A percentile compares a stretch with the other conserved stretches of the same genome.
These are phyloP conservation scores for Mesitornis unicolor DNA, from an alignment of 2,113 vertebrate genomes.

Conservation along the genomic window DNA sequence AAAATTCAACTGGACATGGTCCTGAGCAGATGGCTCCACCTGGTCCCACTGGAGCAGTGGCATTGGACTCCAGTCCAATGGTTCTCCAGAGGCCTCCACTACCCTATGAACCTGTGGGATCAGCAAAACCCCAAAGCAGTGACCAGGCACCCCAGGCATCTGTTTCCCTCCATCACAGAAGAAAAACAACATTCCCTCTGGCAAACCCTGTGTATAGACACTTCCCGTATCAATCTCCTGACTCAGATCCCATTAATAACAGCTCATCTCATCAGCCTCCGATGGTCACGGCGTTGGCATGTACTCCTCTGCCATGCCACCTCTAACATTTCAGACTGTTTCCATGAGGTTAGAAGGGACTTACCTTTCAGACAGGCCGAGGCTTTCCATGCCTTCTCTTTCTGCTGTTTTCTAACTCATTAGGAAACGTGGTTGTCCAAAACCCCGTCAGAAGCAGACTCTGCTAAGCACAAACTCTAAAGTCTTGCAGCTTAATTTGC, in stretches of 20 bases:
- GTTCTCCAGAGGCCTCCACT: neutral
- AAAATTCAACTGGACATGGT: neutral
- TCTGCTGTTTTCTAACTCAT: neutral
- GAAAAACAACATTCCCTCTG: neutral
- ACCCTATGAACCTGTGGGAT: neutral
- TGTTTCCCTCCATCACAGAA: neutral
- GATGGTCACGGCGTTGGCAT: neutral
- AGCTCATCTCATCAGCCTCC: neutral
- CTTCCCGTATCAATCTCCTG: neutral
- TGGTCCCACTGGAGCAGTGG: neutral
- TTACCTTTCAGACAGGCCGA: neutral
- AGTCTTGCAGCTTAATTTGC: conserved; percentile 33
- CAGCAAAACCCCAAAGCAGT: neutral
- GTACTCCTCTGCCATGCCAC: neutral
- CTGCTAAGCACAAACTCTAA: neutral
- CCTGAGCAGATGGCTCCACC: rapidly evolving
- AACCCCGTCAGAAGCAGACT: conserved; percentile 25
- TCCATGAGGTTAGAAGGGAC: neutral
- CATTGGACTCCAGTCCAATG: rapidly evolving
- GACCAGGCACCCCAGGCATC: neutral
- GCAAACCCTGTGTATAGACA: neutral
- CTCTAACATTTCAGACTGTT: neutral
- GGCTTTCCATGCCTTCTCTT: neutral
- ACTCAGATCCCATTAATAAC: neutral
- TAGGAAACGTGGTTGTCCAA: neutral